A percentile compares a stretch with the other conserved stretches of the same genome.
phyloP scores from a whole-genome alignment of 2,888 invertebrate species.

The Laspeyria flexula region DNA sequence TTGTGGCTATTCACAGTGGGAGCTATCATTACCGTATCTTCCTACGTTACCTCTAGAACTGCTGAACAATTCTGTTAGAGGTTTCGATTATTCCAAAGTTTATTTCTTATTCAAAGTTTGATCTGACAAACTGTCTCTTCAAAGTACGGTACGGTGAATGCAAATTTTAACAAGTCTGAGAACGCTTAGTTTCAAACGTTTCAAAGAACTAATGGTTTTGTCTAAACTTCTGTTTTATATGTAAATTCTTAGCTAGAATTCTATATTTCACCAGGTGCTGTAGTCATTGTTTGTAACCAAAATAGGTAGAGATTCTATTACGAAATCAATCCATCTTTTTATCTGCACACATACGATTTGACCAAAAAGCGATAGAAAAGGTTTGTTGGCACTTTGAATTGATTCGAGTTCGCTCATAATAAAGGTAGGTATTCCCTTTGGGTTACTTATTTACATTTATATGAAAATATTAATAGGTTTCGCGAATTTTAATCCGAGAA shows the following conservation, averaged over 20 bases:
- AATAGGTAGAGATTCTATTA: slow-evolving; percentile 8
- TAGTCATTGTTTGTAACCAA: not conserved
- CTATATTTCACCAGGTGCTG: not conserved
- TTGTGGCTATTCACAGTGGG: too few relatives aligned
- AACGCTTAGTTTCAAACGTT: slow-evolving; percentile 27
- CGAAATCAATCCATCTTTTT: slow-evolving; percentile 17
- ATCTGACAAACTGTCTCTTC: slow-evolving; percentile 21
- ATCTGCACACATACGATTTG: slow-evolving; percentile 34
- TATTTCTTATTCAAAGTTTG: slow-evolving; percentile 28
- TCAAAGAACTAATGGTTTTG: slow-evolving; percentile 32
- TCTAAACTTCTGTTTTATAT: slow-evolving; percentile 25
- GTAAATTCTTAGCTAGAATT: slow-evolving; percentile 7
- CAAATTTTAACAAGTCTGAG: slow-evolving; percentile 32
- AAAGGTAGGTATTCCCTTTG: slow-evolving; percentile 60
- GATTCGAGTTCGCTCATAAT: slow-evolving; percentile 56
- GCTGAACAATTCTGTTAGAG: slow-evolving; percentile 13
- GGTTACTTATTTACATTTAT: slow-evolving; percentile 69
- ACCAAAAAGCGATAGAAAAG: slow-evolving; percentile 23
- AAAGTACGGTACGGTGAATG: slow-evolving; percentile 30
- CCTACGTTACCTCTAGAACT: slow-evolving; percentile 8
- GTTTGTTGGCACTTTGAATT: slow-evolving; percentile 51
- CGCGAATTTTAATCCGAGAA: slow-evolving; percentile 48
- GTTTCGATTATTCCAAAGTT: slow-evolving; percentile 31
- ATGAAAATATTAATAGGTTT: slow-evolving; percentile 67
- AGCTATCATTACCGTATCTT: not conserved